phyloP scores from a whole-genome alignment of 1,140 invertebrate species.

The Delia radicum region DNA sequence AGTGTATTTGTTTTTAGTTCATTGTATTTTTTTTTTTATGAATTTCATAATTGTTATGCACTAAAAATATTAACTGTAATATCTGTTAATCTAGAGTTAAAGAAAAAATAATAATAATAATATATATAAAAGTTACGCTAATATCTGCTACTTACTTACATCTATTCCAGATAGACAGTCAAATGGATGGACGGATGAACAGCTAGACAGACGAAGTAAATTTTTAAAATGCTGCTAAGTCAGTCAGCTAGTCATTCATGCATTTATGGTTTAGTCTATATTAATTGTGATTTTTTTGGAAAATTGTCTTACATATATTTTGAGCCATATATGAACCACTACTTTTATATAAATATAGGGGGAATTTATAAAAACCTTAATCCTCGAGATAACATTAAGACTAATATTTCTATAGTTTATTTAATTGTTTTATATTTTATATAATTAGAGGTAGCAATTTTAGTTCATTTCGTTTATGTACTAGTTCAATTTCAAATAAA shows the following conservation, averaged over 20 bases:
- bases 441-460: too few species aligned
- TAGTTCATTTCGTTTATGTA: too few species aligned
- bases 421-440: too few species aligned
- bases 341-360: too few species aligned
- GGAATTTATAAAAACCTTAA: too few species aligned
- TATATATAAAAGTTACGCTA: background rate
- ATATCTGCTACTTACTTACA: background rate
- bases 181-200: background rate
- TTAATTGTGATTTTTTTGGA: background rate
- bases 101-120: background rate
- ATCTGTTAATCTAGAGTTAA: background rate
- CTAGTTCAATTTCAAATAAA: too few species aligned
- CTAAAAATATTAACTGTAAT: background rate
- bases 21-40: background rate
- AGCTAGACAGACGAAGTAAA: background rate
- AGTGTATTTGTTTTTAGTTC: background rate
- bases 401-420: too few species aligned
- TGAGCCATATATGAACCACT: too few species aligned
- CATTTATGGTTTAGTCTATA: background rate
- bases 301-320: too few species aligned
- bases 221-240: background rate
- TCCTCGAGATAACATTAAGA: too few species aligned
- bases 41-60: constrained; percentile 2
- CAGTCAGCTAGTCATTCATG: background rate
- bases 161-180: background rate